Conservation (phyloP, 2,797 vertebrate genomes). For the Siniperca scherzeri region DNA sequence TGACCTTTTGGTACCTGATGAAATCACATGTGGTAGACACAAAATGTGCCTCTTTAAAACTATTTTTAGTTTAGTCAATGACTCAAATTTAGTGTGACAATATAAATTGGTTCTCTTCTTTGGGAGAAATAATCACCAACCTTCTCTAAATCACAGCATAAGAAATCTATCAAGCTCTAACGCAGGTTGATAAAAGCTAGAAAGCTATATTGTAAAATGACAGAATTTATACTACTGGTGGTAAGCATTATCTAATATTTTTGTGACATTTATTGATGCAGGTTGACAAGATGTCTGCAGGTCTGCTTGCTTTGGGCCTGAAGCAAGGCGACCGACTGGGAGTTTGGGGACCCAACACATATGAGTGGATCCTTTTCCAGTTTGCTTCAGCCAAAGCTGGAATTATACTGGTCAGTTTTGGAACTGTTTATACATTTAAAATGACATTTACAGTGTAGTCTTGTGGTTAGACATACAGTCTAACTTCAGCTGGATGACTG, state of each 20-base stretch:
- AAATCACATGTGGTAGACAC: neutral
- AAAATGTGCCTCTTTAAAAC: neutral
- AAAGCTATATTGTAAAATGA: neutral
- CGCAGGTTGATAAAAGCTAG: neutral
- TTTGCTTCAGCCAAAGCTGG: constrained; percentile 92
- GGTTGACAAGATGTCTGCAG: constrained; percentile 90
- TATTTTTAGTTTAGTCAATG: neutral
- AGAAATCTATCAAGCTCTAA: neutral
- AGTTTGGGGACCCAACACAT: constrained; percentile 93
- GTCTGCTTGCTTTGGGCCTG: constrained; percentile 91
- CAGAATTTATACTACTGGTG: neutral
- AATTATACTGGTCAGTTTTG: constrained; percentile 90
- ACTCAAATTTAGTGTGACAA: neutral
- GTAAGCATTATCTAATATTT: neutral
- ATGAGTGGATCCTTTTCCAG: constrained; percentile 93
- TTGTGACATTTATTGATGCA: constrained; percentile 64
- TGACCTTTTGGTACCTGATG: neutral
- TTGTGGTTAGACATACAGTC: neutral
- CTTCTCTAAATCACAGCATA: neutral
- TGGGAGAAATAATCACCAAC: neutral
- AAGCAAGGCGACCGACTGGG: constrained; percentile 89
- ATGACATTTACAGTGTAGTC: neutral
- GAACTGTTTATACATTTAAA: neutral
- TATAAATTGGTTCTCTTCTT: neutral
- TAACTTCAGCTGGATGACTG: neutral